Conservation (phyloP, 2,797 vertebrate genomes). For the Kryptolebias ocellatus region DNA sequence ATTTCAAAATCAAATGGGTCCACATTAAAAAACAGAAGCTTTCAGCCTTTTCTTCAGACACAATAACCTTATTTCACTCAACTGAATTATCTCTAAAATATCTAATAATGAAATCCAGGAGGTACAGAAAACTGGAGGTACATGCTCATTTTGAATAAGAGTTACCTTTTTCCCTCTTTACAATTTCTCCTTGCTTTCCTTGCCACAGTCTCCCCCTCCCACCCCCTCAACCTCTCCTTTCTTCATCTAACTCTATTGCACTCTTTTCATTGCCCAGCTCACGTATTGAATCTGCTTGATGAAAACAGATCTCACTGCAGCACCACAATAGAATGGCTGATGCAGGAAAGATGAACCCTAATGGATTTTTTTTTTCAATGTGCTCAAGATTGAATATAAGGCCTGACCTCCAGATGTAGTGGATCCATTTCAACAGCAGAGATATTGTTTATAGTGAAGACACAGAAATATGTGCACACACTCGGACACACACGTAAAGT, state of each 20-base stretch:
- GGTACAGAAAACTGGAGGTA: conserved; percentile 66
- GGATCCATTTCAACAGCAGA: conserved; percentile 83
- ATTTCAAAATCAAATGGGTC: conserved; percentile 48
- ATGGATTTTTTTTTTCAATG: conserved; percentile 84
- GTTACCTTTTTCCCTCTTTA: conserved; percentile 65
- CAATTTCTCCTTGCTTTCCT: conserved; percentile 61
- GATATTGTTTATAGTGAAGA: conserved; percentile 80
- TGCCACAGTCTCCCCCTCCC: conserved; percentile 34
- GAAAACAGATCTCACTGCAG: conserved; percentile 87
- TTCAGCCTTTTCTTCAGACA: conserved; percentile 58
- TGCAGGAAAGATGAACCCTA: conserved; percentile 88
- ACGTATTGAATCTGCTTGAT: conserved; percentile 86
- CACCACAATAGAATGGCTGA: conserved; percentile 86
- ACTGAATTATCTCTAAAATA: conserved; percentile 74
- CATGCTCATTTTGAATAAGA: conserved; percentile 74
- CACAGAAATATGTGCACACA: conserved; percentile 63
- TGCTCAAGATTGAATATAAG: conserved; percentile 87
- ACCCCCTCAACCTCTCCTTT: conserved; percentile 57
- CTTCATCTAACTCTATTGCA: conserved; percentile 76
- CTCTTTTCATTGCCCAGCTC: conserved; percentile 82
- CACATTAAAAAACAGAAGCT: conserved; percentile 50
- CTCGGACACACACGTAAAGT: conserved; percentile 47
- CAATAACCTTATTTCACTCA: conserved; percentile 69
- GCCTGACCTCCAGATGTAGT: conserved; percentile 86
- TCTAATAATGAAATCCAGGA: conserved; percentile 73